Percentiles rank a stretch among this genome's conserved stretches.
Evolutionary conservation across 2,797 vertebrate genomes (phyloP).

Genomic region (Gymnocypris eckloni): DNA sequence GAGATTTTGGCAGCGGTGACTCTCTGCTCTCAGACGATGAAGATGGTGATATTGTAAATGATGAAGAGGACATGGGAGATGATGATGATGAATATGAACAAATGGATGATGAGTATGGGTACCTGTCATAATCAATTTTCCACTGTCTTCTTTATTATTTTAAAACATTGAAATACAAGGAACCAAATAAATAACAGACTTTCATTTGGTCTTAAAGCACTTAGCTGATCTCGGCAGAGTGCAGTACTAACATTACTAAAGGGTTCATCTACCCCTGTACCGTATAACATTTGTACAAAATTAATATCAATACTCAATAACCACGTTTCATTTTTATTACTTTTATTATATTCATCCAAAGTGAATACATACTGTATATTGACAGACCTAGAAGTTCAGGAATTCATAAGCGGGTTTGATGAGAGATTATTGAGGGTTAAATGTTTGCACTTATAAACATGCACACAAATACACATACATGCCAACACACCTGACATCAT

Average conservation of each 20-base stretch:
- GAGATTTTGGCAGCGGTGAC: slow-evolving; percentile 93
- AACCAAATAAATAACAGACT: slow-evolving; percentile 58
- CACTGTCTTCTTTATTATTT: slow-evolving; percentile 7
- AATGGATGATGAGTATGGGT: slow-evolving; percentile 85
- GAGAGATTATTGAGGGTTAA: slow-evolving; percentile 24
- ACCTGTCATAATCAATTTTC: slow-evolving; percentile 81
- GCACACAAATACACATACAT: slow-evolving; percentile 29
- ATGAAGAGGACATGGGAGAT: slow-evolving; percentile 85
- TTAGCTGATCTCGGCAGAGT: slow-evolving; percentile 80
- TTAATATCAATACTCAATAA: slow-evolving; percentile 75
- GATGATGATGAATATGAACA: slow-evolving; percentile 89
- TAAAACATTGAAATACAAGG: slow-evolving; percentile 57
- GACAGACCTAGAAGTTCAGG: slow-evolving; percentile 60
- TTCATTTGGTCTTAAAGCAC: slow-evolving; percentile 84
- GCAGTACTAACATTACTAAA: slow-evolving; percentile 79
- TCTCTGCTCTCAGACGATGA: slow-evolving; percentile 88
- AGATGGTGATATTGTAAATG: slow-evolving; percentile 82
- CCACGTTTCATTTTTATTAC: slow-evolving; percentile 79
- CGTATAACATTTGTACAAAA: slow-evolving; percentile 92
- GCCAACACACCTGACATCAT: background rate
- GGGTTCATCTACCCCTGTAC: slow-evolving; percentile 67
- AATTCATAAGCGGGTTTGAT: slow-evolving; percentile 23
- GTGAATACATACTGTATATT: slow-evolving; percentile 60
- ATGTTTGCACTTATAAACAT: slow-evolving; percentile 36
- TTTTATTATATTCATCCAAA: slow-evolving; percentile 70